phyloP scores from a whole-genome alignment of 2,797 vertebrate genomes.

The Peromyscus melanophrys region DNA sequence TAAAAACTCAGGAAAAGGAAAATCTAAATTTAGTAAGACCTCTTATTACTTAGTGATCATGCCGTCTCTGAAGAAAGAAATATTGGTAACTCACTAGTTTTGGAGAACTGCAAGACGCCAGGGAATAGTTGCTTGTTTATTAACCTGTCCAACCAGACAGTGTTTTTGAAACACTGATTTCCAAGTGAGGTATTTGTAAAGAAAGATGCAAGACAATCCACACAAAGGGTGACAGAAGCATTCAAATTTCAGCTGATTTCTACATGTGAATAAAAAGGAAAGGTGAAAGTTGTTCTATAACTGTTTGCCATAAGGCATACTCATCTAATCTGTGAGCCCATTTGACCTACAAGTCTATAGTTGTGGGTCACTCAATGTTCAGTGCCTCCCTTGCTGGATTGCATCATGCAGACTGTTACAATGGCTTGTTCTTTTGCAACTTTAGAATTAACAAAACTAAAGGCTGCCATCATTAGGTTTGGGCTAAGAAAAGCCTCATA shows the following conservation, averaged over 20 bases:
- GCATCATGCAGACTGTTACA: neutral
- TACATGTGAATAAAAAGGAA: neutral
- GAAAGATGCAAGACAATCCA: neutral
- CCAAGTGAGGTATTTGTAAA: neutral
- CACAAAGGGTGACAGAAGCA: neutral
- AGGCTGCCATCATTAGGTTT: neutral
- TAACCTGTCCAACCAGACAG: neutral
- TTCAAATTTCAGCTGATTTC: neutral
- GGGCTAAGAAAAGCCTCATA: constrained; percentile 48
- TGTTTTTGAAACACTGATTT: neutral
- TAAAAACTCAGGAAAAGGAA: constrained; percentile 19
- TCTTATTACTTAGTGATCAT: neutral
- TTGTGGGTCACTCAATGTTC: neutral
- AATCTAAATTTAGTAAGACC: constrained; percentile 25
- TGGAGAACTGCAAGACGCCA: constrained; percentile 8
- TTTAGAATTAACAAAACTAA: constrained; percentile 43
- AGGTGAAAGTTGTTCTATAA: neutral
- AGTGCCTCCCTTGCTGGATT: neutral
- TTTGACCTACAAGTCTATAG: neutral
- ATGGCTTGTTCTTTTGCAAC: neutral
- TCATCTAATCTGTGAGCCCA: neutral
- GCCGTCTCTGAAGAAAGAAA: constrained; percentile 8
- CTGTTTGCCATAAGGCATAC: neutral
- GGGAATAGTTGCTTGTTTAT: neutral
- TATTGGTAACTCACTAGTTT: neutral